Base-by-base conservation (phyloP, 2,113 vertebrate genomes). In the Pholis gunnellus region DNA sequence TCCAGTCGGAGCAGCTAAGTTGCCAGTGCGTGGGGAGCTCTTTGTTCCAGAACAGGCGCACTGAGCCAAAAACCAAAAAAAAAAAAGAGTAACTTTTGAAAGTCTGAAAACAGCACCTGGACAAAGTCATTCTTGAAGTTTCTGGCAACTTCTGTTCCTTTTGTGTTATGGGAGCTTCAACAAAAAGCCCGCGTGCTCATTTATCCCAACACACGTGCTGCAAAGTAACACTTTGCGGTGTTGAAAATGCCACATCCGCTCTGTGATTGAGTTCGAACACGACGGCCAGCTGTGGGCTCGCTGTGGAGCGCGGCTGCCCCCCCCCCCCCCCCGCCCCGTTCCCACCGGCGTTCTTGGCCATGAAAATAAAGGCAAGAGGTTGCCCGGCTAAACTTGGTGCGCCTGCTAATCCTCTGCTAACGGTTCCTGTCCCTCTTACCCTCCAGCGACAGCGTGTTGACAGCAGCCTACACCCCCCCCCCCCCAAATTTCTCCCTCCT, bases 401-500 rank as follows among this genome's bases (percentile, higher is more conserved):
- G 60, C 73, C 82, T 91, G 95, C 86, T 96, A 96, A 97, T 96
- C 95, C 95, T 87, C 94, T 93, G 95, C 95, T 93, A 96, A 95
- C 91, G 64, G 92, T 96, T 97, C 96, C 96, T 94, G 95, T 93
- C 96, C 95, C 94, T 95, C 95, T 93, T 93, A 94, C 96, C 94
- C 95, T 94, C 93, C 90, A 88, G 27, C 89, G 94, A 95, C 94
- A 94, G 95, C 14, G 60, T 77, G 95, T 95, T 96, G 93, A 92
- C 90, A 94, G 93, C 87, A 69, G 80, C 93, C 87, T 81, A 79
- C 84, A 48, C 87, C 52, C 74, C 67, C 66, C 5, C 14, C 2
- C 42, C 18, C 1, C 46, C 46, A 1, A 69, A 54, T 60, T 42
- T n/a, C 73, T 57, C 20, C 76, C 72, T 40, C 65, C 84, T 44